Evolutionary conservation across 2,113 vertebrate genomes (phyloP).

Genomic region (Lepisosteus osseus): DNA sequence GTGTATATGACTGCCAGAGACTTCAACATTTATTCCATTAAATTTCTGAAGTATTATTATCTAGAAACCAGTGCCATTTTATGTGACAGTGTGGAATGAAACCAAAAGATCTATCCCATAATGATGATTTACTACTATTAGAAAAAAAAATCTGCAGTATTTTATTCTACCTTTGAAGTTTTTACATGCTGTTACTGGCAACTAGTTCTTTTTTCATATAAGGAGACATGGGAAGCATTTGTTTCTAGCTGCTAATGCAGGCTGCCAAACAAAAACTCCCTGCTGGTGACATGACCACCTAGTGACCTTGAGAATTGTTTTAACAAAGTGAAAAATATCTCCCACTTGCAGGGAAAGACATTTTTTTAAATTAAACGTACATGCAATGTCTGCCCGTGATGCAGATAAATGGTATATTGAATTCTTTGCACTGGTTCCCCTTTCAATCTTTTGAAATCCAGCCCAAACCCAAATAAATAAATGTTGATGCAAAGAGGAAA

Average conservation of each 20-base stretch:
- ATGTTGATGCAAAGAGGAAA: conserved; percentile 82
- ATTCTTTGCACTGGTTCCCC: conserved; percentile 81
- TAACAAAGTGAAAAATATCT: conserved; percentile 89
- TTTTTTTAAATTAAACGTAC: conserved; percentile 80
- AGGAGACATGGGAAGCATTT: conserved; percentile 74
- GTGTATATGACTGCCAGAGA: too few relatives aligned
- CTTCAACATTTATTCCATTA: too few relatives aligned
- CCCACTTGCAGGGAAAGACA: conserved; percentile 79
- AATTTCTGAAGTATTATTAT: too few relatives aligned
- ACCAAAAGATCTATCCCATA: conserved; percentile 16
- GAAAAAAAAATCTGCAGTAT: conserved; percentile 5
- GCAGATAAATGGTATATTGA: conserved; percentile 81
- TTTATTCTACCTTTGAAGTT: conserved; percentile 23
- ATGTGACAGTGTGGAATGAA: conserved; percentile 5
- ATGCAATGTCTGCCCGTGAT: conserved; percentile 71
- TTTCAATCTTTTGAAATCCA: conserved; percentile 81
- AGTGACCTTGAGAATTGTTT: conserved; percentile 83
- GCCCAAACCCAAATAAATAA: conserved; percentile 83
- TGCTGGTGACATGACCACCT: conserved; percentile 81
- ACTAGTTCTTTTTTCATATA: conserved; percentile 66
- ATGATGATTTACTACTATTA: conserved; percentile 12
- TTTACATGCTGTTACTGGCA: conserved; percentile 65
- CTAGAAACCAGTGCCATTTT: not conserved
- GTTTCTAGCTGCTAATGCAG: conserved; percentile 74
- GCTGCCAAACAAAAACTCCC: conserved; percentile 81